A percentile compares a stretch with the other conserved stretches of the same genome.
phyloP scores from a whole-genome alignment of 2,113 vertebrate genomes.

The Alectura lathami region DNA sequence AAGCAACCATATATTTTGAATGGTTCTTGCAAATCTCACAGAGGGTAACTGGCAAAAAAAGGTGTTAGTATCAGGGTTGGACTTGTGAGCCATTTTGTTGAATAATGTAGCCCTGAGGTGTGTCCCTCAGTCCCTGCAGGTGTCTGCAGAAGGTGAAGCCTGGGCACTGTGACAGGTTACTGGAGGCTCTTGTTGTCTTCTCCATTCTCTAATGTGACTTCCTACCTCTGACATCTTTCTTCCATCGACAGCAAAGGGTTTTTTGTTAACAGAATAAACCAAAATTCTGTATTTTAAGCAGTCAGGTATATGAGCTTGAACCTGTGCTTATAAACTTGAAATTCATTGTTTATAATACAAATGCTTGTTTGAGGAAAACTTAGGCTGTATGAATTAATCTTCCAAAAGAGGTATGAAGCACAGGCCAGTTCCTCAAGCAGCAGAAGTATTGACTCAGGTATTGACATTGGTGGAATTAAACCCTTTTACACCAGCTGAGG shows the following conservation, averaged over 20 bases:
- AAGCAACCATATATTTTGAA: background rate
- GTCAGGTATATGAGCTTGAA: background rate
- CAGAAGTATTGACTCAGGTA: background rate
- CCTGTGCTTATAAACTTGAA: background rate
- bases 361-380: background rate
- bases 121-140: background rate
- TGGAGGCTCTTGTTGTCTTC: background rate
- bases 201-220: background rate
- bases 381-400: background rate
- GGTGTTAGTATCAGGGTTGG: background rate
- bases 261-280: background rate
- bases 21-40: background rate
- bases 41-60: background rate
- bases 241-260: background rate
- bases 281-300: background rate
- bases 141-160: background rate
- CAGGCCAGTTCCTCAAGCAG: background rate
- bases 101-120: background rate
- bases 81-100: background rate
- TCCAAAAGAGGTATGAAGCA: background rate
- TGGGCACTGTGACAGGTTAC: background rate
- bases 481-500: constrained; percentile 13
- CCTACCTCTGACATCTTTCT: background rate
- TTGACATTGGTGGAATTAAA: background rate
- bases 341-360: background rate